Evolutionary conservation across 1,140 invertebrate species (phyloP), one percentile per base, ranked within the genome.

Genomic region (Neodiprion fabricii): DNA sequence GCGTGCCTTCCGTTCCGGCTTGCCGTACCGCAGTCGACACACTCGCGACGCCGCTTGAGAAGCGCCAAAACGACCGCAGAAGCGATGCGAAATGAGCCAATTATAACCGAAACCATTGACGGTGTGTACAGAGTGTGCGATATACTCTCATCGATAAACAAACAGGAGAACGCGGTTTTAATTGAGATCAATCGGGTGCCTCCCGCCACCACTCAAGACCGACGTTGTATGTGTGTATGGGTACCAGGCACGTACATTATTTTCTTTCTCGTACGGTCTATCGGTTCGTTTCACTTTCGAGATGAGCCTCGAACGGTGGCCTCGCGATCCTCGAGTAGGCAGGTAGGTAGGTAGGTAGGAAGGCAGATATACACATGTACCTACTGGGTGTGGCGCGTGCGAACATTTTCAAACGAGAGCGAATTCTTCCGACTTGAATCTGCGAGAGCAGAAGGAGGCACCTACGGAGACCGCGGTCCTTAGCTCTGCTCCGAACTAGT

Each of bases 261-360:
- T 61, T 61, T 61, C n/a, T 61, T 61, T 61, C 11, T 5, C 53
- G 53, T 61, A 61, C n/a, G 3, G 53, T 40, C 28, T 40, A 40
- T 87, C 85, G 85, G 84, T 85, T 83, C 85, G 87, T 88, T 87
- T 87, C 83, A 88, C 87, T 88, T 88, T 88, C 86, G 85, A 82
- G 85, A 86, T 84, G 84, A 86, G 83, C 76, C 67, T 21, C 81
- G 81, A 79, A 17, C 53, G 53, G 53, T 12, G n/a, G 11, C 53
- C 53, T 61, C 53, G 53, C 53, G 53, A 12, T 61, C 53, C 53
- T 14, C 74, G 76, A 75, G 76, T 81, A 80, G 81, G 85, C 84
- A 84, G 82, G 84, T 87, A 85, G 83, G 84, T 86, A 87, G 85
- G 85, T 86, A 84, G 84, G 80, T 81, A 79, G 77, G 79, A 80